These are phyloP conservation scores for Rhipidura dahli DNA, from an alignment of 2,113 vertebrate genomes.

Conservation along the genomic window DNA sequence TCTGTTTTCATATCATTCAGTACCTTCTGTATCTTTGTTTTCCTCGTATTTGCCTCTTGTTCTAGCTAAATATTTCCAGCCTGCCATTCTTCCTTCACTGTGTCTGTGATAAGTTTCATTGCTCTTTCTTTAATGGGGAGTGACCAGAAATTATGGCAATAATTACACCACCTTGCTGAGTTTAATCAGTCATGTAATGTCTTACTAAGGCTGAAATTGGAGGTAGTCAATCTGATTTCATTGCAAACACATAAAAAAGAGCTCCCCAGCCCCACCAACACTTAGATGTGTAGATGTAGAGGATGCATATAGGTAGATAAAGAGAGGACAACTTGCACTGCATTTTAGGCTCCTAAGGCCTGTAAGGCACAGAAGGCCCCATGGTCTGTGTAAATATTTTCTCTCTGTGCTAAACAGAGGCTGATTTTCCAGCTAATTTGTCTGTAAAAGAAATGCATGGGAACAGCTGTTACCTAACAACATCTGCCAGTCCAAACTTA, in stretches of 20 bases:
- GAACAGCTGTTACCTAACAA: background rate
- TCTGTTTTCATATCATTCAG: background rate
- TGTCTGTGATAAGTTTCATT: background rate
- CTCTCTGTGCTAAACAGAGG: background rate
- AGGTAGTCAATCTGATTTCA: background rate
- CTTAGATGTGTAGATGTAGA: background rate
- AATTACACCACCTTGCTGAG: background rate
- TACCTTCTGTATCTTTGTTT: background rate
- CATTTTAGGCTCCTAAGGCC: background rate
- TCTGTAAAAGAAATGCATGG: background rate
- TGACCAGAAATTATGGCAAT: background rate
- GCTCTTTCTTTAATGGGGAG: background rate
- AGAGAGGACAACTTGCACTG: background rate
- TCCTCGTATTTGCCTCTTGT: background rate
- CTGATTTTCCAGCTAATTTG: background rate
- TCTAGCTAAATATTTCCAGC: background rate
- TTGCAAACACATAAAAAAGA: background rate
- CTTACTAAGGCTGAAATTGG: background rate
- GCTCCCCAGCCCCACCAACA: background rate
- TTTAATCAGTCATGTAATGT: background rate
- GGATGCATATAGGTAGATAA: background rate
- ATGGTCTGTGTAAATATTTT: background rate
- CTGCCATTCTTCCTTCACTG: background rate
- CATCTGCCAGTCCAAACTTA: background rate
- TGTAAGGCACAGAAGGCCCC: background rate